A percentile compares a stretch with the other conserved stretches of the same genome.
These are phyloP conservation scores for Notolepis coatsorum DNA, from an alignment of 2,797 vertebrate genomes.

Conservation along the genomic window DNA sequence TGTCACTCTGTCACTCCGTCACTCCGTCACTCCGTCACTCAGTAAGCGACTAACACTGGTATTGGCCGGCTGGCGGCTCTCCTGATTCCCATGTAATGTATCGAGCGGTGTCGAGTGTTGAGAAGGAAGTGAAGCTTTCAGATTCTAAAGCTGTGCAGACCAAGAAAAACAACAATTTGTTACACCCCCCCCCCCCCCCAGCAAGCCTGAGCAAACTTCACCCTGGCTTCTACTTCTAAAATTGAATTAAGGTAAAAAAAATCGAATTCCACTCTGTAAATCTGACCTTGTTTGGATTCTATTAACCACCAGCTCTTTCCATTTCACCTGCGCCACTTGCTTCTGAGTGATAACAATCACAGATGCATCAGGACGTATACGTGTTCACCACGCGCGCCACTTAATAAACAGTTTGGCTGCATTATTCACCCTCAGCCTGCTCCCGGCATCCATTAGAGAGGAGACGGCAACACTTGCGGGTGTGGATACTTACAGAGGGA, in stretches of 20 bases:
- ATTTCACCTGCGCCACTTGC: background rate
- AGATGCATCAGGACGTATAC: slow-evolving; percentile 7
- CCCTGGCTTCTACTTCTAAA: slow-evolving; percentile 32
- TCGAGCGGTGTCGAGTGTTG: slow-evolving; percentile 38
- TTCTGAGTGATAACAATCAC: slow-evolving; percentile 37
- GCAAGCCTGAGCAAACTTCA: slow-evolving; percentile 34
- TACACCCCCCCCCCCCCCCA: too few relatives aligned
- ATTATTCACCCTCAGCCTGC: slow-evolving; percentile 2
- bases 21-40: too few relatives aligned
- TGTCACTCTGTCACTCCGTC: background rate
- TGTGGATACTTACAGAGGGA: background rate
- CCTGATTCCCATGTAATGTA: slow-evolving; percentile 55
- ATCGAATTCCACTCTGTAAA: slow-evolving; percentile 2
- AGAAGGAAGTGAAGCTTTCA: slow-evolving; percentile 54
- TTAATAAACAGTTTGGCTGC: slow-evolving; percentile 44
- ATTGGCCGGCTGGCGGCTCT: too few relatives aligned
- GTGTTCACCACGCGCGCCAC: slow-evolving; percentile 2
- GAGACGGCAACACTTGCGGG: background rate
- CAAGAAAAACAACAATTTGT: slow-evolving; percentile 41
- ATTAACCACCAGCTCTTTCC: background rate
- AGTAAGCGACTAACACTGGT: too few relatives aligned
- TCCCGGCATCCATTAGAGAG: background rate
- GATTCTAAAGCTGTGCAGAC: slow-evolving; percentile 37
- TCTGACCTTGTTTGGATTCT: slow-evolving; percentile 8
- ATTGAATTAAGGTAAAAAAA: slow-evolving; percentile 22